Percentiles rank a stretch among this genome's conserved stretches.
Evolutionary conservation across 2,797 vertebrate genomes (phyloP).

Genomic region (Platyrinchus mystaceus): DNA sequence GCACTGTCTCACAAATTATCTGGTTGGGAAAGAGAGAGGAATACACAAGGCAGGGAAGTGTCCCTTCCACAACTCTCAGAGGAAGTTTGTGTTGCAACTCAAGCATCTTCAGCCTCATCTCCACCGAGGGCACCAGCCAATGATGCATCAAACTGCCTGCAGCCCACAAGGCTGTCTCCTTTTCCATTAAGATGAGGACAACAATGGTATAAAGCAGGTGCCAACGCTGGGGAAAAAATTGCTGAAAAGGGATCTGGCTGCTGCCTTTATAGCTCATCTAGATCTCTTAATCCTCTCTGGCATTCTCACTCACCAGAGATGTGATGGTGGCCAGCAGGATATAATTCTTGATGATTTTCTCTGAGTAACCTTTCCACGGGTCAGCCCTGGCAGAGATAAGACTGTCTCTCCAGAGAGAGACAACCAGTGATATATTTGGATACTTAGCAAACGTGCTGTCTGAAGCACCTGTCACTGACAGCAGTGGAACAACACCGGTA

Average conservation of each 20-base stretch:
- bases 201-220: neutral
- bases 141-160: neutral
- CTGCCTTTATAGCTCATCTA: neutral
- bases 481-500: neutral
- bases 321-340: neutral
- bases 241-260: neutral
- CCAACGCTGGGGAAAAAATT: neutral
- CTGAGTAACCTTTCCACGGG: conserved; percentile 31
- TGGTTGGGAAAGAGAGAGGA: neutral
- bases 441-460: conserved; percentile 28
- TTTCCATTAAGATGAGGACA: neutral
- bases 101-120: neutral
- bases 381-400: conserved; percentile 38
- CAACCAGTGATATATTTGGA: conserved; percentile 33
- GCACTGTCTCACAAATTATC: neutral
- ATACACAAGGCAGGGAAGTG: neutral
- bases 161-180: neutral
- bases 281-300: conserved; percentile 10
- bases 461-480: conserved; percentile 47
- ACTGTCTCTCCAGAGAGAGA: neutral
- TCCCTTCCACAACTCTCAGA: neutral
- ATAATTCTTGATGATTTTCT: conserved; percentile 45
- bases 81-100: neutral
- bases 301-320: neutral
- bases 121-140: neutral